Conservation (phyloP, 1,140 invertebrate species). For the Drosophila oshimai region DNA sequence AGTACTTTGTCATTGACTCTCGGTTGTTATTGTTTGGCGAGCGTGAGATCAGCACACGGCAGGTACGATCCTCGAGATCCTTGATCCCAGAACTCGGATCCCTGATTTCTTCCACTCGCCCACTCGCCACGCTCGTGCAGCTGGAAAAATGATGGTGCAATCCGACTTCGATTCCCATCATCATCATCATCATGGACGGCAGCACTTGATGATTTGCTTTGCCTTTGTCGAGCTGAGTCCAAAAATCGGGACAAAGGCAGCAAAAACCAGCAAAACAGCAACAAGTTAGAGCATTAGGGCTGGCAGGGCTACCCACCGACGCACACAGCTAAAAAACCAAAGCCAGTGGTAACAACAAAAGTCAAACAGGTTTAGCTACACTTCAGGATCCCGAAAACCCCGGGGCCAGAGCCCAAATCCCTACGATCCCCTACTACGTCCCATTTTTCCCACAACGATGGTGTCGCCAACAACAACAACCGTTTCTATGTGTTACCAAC, state of each 20-base stretch:
- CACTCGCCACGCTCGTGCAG: slow-evolving; percentile 76
- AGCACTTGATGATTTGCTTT: slow-evolving; percentile 77
- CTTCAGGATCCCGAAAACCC: slow-evolving; percentile 33
- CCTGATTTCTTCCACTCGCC: slow-evolving; percentile 40
- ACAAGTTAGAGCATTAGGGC: slow-evolving; percentile 52
- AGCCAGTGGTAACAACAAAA: slow-evolving; percentile 59
- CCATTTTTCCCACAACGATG: slow-evolving; percentile 63
- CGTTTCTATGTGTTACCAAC: slow-evolving; percentile 37
- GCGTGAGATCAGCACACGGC: slow-evolving; percentile 80
- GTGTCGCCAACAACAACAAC: slow-evolving; percentile 15
- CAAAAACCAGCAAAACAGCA: slow-evolving; percentile 37
- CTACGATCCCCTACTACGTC: slow-evolving; percentile 17
- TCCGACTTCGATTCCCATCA: slow-evolving; percentile 58
- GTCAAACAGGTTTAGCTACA: slow-evolving; percentile 79
- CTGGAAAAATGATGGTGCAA: slow-evolving; percentile 78
- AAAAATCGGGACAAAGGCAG: slow-evolving; percentile 49
- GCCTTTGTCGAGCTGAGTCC: slow-evolving; percentile 54
- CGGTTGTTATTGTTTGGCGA: slow-evolving; percentile 54
- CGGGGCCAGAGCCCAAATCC: too few species aligned
- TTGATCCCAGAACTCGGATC: background rate
- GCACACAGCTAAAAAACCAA: slow-evolving; percentile 40
- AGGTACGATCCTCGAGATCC: slow-evolving; percentile 39
- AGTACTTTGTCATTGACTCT: slow-evolving; percentile 62
- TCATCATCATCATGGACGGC: slow-evolving; percentile 21
- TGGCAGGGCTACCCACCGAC: slow-evolving; percentile 17